Base-by-base conservation (phyloP, 2,797 vertebrate species). In the Morus bassanus region DNA sequence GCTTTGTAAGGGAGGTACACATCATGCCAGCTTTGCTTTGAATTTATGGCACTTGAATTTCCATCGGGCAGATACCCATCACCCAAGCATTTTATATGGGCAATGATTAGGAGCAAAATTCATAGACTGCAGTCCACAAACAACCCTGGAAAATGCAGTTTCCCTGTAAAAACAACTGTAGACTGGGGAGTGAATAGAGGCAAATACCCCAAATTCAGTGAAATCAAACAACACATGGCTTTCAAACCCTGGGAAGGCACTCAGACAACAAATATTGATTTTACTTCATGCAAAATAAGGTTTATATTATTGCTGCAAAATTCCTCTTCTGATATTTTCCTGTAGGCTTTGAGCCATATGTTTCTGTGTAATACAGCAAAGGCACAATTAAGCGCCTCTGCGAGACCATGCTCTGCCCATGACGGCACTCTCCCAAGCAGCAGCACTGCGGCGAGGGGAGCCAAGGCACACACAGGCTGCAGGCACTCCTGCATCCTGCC, bases 331-430 rank as follows among this genome's bases (percentile, higher is more conserved):
- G 46, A 18, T 46, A 48, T 96, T 96, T 93, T 97, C 85, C 96
- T 92, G 89, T 82, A 85, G 95, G 95, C 24, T 46, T 69, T 74
- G 82, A 97, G 92, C 89, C 96, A 91, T 93, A 85, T 92, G 97
- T 95, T 96, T 97, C 88, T 84, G 60, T 13, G 33, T 61, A 94
- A 63, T 12, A 21, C 72, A 83, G 95, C 64, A 91, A 92, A 96
- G 94, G 95, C 48, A 1, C 93, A 97, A 94, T 93, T 94, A 92
- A 88, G 25, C 74, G 93, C 48, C 82, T 94, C 87, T 59, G 67
- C 13, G 21, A 81, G 82, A 89, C 45, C 1, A 18, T 13, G 41
- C 35, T 76, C 39, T 73, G 59, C 90, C 89, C 75, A 33, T 14
- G 60, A 59, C 87, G 77, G 75, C 2, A 2, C 84, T 80, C 63